Base-by-base conservation (phyloP, 2,888 invertebrate species). In the Eilema caniola region DNA sequence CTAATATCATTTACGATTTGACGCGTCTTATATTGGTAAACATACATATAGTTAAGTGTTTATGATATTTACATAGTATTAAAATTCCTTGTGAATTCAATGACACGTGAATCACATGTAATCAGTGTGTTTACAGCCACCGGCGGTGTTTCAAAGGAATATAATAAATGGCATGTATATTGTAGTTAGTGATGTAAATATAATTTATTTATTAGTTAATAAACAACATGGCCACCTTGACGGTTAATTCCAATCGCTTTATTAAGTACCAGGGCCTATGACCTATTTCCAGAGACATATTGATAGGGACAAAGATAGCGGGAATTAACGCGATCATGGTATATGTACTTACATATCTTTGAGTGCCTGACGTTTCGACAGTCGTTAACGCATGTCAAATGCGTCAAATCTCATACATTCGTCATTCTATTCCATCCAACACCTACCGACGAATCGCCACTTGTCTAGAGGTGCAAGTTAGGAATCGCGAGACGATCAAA, bases 31-130 rank as follows among this genome's bases (percentile, higher is more conserved):
- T 69, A 69, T 37, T 60, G 64, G 59, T 69, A 70, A 64, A 69
- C 68, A 67, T 61, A 69, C n/a, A 14, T 16, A 65, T 66, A 74
- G 23, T 47, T 31, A 11, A 66, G 23, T 64, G 23, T 31, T 33
- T 31, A 64, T 31, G 23, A 60, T 65, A 61, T 74, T 41, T 72
- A 31, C 23, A 41, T 8, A 67, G 70, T 64, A 76, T 76, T 74
- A 71, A 78, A 68, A 83, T 80, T 76, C 74, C 62, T 73, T 11
- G 76, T 61, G 62, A 61, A 71, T 64, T 73, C 62, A 74, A 82
- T 68, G 69, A 71, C 57, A 73, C 33, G 41, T 25, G 16, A 72
- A 59, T 25, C n/a, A 31, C 11, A 20, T 61, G n/a, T 31, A 68
- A 67, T 62, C 37, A 41, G 33, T 16, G 16, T 69, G 69, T 64